phyloP scores from a whole-genome alignment of 2,113 vertebrate genomes.

The Rhinolophus ferrumequinum region DNA sequence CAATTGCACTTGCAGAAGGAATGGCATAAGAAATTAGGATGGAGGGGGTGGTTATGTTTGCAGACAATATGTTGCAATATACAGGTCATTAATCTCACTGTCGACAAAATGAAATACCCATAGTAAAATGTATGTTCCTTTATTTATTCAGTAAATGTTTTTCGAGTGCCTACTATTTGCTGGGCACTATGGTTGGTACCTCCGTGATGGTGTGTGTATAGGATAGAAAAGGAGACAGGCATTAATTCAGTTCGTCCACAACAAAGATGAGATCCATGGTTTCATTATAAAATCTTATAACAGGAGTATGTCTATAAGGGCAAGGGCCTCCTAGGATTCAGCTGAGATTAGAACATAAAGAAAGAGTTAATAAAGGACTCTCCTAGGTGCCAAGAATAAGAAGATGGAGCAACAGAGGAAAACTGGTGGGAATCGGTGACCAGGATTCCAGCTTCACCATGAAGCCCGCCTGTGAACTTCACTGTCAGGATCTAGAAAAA shows the following conservation, averaged over 20 bases:
- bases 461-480: neutral
- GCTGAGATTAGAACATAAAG: neutral
- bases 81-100: constrained; percentile 28
- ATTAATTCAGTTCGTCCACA: constrained; percentile 2
- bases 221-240: neutral
- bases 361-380: neutral
- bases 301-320: neutral
- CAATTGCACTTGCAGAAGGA: neutral
- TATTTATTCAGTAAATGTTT: constrained; percentile 8
- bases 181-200: neutral
- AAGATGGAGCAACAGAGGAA: neutral
- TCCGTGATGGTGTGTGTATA: neutral
- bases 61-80: neutral
- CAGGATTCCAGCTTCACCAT: neutral
- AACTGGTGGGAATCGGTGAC: neutral
- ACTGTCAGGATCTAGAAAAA: neutral
- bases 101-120: neutral
- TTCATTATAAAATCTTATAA: neutral
- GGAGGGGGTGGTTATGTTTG: neutral
- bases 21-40: neutral
- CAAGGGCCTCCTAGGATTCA: neutral
- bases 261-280: neutral
- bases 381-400: neutral
- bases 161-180: neutral
- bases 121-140: neutral